Conservation (phyloP, 1,140 invertebrate genomes). For the Helicoverpa zea region DNA sequence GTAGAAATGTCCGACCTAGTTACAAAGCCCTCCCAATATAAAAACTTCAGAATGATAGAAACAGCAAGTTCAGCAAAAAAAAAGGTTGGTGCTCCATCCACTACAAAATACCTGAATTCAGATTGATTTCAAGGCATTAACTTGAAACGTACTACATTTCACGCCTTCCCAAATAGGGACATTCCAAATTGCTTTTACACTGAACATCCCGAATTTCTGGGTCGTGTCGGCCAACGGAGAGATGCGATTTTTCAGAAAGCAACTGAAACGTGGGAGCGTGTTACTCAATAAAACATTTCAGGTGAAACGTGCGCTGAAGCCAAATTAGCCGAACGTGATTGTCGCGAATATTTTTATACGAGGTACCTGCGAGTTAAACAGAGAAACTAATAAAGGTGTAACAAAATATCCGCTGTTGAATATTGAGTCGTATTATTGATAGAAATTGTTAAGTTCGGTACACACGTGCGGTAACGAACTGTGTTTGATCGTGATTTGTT, state of each 20-base stretch:
- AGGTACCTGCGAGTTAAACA: slow-evolving; percentile 1
- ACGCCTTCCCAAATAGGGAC: slow-evolving; percentile 23
- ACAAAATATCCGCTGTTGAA: slow-evolving; percentile 10
- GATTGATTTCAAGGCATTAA: slow-evolving; percentile 27
- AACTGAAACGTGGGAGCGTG: slow-evolving; percentile 20
- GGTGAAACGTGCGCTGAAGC: slow-evolving; percentile 38
- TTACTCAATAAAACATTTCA: slow-evolving; percentile 51
- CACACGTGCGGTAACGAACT: not conserved
- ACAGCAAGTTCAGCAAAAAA: not conserved
- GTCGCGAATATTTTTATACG: slow-evolving; percentile 20
- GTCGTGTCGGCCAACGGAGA: not conserved
- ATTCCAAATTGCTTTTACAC: slow-evolving; percentile 28
- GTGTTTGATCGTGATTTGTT: not conserved
- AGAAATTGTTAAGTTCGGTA: not conserved
- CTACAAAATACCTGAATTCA: not conserved
- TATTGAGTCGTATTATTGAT: not conserved
- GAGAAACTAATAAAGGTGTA: slow-evolving; percentile 15
- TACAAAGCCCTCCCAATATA: no score
- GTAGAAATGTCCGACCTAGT: no score
- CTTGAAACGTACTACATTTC: slow-evolving; percentile 16
- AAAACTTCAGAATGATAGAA: no score
- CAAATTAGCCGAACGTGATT: slow-evolving; percentile 38
- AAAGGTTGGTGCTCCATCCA: not conserved
- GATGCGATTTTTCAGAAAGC: slow-evolving; percentile 46
- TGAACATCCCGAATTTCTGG: slow-evolving; percentile 7